Evolutionary conservation across 2,113 vertebrate species (phyloP).

Genomic region (Poeciliopsis occidentalis): DNA sequence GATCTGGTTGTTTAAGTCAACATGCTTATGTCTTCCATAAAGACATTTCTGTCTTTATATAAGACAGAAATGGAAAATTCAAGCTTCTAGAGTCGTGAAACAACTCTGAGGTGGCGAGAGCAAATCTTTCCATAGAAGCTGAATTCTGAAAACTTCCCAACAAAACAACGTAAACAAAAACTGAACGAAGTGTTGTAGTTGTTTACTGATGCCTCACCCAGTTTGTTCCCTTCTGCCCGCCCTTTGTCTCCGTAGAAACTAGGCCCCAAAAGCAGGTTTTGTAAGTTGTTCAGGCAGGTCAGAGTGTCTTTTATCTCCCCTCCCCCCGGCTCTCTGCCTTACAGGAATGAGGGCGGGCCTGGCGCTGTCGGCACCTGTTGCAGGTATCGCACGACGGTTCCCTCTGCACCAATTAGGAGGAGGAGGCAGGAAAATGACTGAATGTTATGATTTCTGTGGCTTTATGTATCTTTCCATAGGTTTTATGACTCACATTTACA

Average conservation of each 20-base stretch:
- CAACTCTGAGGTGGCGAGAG: background rate
- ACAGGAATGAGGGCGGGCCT: constrained; percentile 58
- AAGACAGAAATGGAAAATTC: background rate
- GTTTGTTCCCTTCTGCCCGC: background rate
- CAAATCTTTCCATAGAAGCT: background rate
- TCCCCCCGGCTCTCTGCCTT: background rate
- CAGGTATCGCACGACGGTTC: constrained; percentile 49
- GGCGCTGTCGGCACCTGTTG: constrained; percentile 31
- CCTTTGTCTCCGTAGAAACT: constrained; percentile 43
- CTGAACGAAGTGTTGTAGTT: background rate
- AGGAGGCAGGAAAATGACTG: background rate
- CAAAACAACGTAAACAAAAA: background rate
- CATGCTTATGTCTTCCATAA: background rate
- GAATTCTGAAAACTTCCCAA: background rate
- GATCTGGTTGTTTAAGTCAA: constrained; percentile 9
- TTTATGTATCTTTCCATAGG: background rate
- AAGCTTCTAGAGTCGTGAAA: background rate
- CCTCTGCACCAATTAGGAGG: constrained; percentile 35
- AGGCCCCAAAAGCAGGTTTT: constrained; percentile 44
- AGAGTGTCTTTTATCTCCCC: constrained; percentile 54
- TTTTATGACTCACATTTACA: background rate
- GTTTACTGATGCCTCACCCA: constrained; percentile 10
- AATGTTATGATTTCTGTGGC: background rate
- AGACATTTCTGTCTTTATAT: background rate
- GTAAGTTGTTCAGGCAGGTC: constrained; percentile 68